Evolutionary conservation across 2,888 invertebrate species (phyloP).

Genomic region (Amphipyra berbera): DNA sequence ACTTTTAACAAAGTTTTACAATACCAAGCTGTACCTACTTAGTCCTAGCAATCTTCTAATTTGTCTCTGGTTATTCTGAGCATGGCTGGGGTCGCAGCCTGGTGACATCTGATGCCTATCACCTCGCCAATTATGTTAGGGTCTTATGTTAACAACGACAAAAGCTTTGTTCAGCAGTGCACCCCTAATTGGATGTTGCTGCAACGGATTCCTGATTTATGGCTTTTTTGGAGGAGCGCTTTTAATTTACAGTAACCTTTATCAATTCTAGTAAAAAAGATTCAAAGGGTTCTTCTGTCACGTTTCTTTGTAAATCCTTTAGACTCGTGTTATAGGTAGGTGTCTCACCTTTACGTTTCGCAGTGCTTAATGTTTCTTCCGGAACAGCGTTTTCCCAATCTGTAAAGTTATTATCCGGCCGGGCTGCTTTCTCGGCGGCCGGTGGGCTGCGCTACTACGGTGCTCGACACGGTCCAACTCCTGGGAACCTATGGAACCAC

Average conservation of each 20-base stretch:
- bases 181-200: conserved; percentile 8
- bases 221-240: background rate
- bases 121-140: conserved; percentile 7
- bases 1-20: background rate
- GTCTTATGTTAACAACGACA: conserved; percentile 14
- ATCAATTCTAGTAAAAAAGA: too few species aligned
- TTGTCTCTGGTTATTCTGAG: conserved; percentile 11
- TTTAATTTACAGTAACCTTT: too few species aligned
- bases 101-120: conserved; percentile 19
- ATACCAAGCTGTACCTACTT: background rate
- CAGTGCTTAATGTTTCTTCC: conserved; percentile 25
- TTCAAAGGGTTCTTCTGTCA: background rate
- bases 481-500: conserved; percentile 49
- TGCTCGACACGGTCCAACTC: conserved; percentile 59
- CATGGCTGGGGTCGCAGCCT: conserved; percentile 1
- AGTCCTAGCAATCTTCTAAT: conserved; percentile 1
- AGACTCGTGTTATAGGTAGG: background rate
- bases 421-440: conserved; percentile 57
- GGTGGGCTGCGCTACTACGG: conserved; percentile 15
- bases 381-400: conserved; percentile 17
- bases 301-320: background rate
- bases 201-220: background rate
- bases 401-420: conserved; percentile 13
- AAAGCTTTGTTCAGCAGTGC: conserved; percentile 13
- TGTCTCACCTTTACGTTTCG: conserved; percentile 6